Evolutionary conservation across 2,888 invertebrate species (phyloP).

Genomic region (Erynnis tages): DNA sequence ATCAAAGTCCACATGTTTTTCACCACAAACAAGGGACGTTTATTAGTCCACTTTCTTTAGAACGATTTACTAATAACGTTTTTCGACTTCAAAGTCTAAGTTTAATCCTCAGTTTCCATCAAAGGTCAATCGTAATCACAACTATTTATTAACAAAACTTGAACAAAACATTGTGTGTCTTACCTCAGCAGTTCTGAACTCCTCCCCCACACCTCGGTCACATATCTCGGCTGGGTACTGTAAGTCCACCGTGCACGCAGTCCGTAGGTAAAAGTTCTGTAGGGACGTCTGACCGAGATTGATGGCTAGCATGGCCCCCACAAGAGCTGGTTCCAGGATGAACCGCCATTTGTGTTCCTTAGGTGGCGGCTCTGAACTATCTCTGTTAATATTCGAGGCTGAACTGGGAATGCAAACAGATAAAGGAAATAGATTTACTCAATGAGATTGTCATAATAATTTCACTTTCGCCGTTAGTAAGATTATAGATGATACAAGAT

Average conservation of each 20-base stretch:
- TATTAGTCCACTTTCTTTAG: no score
- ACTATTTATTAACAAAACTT: no score
- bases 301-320: constrained; percentile 84
- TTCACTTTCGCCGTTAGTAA: no score
- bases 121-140: no score
- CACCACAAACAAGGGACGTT: no score
- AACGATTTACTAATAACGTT: no score
- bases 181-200: constrained; percentile 64
- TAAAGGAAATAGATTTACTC: neutral
- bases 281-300: constrained; percentile 84
- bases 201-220: constrained; percentile 74
- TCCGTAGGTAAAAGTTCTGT: constrained; percentile 87
- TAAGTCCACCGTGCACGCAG: constrained; percentile 88
- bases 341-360: constrained; percentile 58
- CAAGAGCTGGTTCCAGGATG: constrained; percentile 86
- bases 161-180: no score
- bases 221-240: constrained; percentile 83
- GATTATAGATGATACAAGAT: no score
- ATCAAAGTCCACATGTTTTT: no score
- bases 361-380: constrained; percentile 27
- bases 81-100: no score
- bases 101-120: no score
- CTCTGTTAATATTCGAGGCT: constrained; percentile 38
- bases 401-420: constrained; percentile 26
- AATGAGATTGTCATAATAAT: neutral